Evolutionary conservation across 2,888 invertebrate genomes (phyloP), one percentile per base, ranked within the genome.

Genomic region (Thera britannica): DNA sequence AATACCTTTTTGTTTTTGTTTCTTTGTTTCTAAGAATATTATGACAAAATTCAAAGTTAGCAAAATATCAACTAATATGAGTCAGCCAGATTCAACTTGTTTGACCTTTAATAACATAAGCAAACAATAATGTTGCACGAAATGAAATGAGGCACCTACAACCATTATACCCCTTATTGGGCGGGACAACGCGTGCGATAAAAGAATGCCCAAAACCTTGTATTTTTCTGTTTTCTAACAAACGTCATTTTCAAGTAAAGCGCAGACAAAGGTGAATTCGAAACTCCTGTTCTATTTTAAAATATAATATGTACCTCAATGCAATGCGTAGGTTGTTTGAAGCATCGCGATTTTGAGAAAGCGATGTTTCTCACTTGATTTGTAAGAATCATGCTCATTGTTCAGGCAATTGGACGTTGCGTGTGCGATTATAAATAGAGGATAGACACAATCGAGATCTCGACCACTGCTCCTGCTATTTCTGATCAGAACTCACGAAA

Each of bases 391-490:
- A 77, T 82, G 83, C 83, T 83, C 81, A 81, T 83, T 80, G 81
- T 79, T 76, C 79, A 76, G 79, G 79, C 79, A 82, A 83, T 85
- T 81, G 83, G 79, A 83, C 81, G 82, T 83, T 83, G 81, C 82
- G 80, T 82, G 84, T 83, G 82, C 83, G 76, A 83, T 85, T 89
- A 90, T 85, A 89, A 92, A 90, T 88, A 86, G 83, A 86, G 85
- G 82, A 87, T 83, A 82, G 79, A 84, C 79, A 86, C 79, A 84
- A 85, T 86, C 80, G 81, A 82, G 79, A 87, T 83, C 82, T 86
- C 87, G 87, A 89, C 81, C 88, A 87, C 86, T 87, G 87, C 86
- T 90, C 83, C 81, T 84, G 86, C 88, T 92, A 90, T 90, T 92
- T 90, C 78, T 84, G 87, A 86, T 81, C 83, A 77, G 86, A 85